A percentile compares a stretch with the other conserved stretches of the same genome.
These are phyloP conservation scores for Bombus consobrinus DNA, from an alignment of 1,140 invertebrate species.

Conservation along the genomic window DNA sequence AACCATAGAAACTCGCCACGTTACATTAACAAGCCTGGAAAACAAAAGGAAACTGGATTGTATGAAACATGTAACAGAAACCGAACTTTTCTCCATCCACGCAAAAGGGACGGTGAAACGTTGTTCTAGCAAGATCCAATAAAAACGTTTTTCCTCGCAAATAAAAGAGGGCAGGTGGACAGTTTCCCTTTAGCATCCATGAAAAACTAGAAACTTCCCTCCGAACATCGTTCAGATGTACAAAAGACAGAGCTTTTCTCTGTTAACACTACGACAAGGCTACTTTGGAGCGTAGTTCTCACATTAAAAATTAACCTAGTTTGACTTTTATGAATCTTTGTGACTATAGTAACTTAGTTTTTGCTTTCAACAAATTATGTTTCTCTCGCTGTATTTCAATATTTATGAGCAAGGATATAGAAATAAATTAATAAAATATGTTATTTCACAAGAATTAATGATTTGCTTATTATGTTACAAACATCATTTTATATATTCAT, in stretches of 20 bases:
- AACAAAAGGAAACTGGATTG: too few species aligned
- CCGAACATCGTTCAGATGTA: too few species aligned
- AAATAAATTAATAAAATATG: too few species aligned
- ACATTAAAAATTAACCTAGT: background rate
- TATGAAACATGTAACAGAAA: background rate
- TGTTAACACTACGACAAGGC: background rate
- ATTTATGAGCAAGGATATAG: too few species aligned
- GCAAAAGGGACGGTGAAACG: background rate
- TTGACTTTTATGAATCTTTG: background rate
- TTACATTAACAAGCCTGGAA: background rate
- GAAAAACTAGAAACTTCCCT: background rate
- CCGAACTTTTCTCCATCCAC: background rate
- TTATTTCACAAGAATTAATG: too few species aligned
- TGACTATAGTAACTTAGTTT: background rate
- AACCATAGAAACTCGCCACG: background rate
- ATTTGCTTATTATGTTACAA: too few species aligned
- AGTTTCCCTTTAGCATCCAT: background rate
- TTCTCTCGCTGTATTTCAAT: too few species aligned
- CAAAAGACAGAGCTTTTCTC: background rate
- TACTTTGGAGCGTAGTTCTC: background rate
- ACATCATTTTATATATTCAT: too few species aligned
- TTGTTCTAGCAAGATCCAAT: constrained; percentile 2
- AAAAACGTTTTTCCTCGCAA: constrained; percentile 5
- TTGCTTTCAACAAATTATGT: background rate
- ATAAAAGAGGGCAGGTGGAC: background rate